Conservation (phyloP, 2,888 invertebrate species). For the Drosophila anomalipes region DNA sequence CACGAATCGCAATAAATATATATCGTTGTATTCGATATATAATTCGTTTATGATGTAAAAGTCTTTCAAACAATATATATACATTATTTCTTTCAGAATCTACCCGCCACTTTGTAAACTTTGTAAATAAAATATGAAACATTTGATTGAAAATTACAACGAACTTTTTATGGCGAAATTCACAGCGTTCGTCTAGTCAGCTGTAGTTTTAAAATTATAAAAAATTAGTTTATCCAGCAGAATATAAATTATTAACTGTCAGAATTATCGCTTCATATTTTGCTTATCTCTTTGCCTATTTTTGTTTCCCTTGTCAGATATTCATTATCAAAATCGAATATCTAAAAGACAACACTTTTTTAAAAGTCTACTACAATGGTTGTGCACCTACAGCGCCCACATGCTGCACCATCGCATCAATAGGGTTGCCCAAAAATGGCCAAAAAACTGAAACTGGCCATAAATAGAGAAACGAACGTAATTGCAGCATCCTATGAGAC, state of each 20-base stretch:
- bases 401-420: not conserved
- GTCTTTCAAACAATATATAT: not conserved
- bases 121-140: not conserved
- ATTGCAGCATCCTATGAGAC: constrained; percentile 17
- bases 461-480: constrained; percentile 2
- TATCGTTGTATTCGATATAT: not conserved
- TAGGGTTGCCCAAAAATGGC: constrained; percentile 13
- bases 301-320: not conserved
- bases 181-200: too few species aligned
- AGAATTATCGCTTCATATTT: not conserved
- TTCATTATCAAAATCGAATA: not conserved
- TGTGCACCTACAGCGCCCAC: constrained; percentile 12
- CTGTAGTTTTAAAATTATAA: not conserved
- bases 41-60: not conserved
- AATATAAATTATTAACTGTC: not conserved
- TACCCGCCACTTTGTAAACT: not conserved
- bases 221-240: not conserved
- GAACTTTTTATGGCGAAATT: not conserved
- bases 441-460: constrained; percentile 2
- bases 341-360: not conserved
- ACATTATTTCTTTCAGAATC: not conserved
- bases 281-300: not conserved
- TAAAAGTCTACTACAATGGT: not conserved
- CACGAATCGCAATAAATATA: not conserved
- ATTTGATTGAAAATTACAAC: not conserved